Base-by-base conservation (phyloP, 2,888 invertebrate species). In the Silvanus unidentatus region DNA sequence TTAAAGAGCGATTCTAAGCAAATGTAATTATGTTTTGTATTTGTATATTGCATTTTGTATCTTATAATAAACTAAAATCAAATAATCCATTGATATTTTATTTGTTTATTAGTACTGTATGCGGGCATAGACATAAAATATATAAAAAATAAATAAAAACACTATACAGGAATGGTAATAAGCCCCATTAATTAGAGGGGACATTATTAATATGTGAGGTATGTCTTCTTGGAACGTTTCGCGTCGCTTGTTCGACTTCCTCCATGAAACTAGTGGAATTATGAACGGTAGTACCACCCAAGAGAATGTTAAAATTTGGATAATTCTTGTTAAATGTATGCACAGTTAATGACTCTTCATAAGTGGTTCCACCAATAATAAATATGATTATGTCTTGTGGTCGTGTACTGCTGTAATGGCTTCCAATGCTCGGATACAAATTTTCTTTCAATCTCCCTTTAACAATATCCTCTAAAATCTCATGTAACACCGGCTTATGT, bases 321-420 rank as follows among this genome's bases (percentile, higher is more conserved):
- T 87, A 84, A 39, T 79, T 83, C 60, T 77, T 79, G 67, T 92
- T 92, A 43, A 97, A 70, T 66, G 65, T 79, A 69, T 95, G 85
- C 1, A 97, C 88, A 28, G 86, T 80, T 13, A 89, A 71, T 0
- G 95, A 86, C 73, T 99, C 99, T 70, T 98, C 98, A 69, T 95
- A 99, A 0, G 99, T 99, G 32, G 87, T 80, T 10, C 99, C 99
- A 1, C 99, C 99, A 44, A 99, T 82, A 37, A 98, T 85, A 66
- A 99, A 99, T 14, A 98, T 86, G 40, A 99, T 85, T n/a, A 99
- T 79, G 68, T 98, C 95, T 65, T 93, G 89, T 0, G 90, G 88
- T 50, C 92, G 84, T 3, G 79, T 68, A 6, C 75, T 75, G 2
- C 77, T 75, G 9, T 47, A 46, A 49, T 83, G 81, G 6, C 81